Conservation (phyloP, 1,140 invertebrate species). For the Drosophila busckii region DNA sequence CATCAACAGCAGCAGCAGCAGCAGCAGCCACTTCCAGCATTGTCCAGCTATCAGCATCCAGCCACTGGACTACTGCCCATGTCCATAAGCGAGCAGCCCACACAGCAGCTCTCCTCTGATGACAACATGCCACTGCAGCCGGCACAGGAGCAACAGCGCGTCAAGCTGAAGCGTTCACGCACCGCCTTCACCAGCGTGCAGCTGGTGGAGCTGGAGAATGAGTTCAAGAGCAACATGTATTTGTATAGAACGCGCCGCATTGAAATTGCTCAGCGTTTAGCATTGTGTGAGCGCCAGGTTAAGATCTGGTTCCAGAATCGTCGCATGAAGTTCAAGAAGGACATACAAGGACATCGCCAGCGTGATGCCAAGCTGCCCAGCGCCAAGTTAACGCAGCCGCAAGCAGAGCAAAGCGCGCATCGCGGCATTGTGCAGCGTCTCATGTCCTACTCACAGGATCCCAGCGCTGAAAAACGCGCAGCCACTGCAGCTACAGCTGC, state of each 20-base stretch:
- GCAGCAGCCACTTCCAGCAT: background rate
- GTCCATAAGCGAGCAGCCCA: slow-evolving; percentile 15
- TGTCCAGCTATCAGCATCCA: slow-evolving; percentile 25
- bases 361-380: slow-evolving; percentile 26
- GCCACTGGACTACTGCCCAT: slow-evolving; percentile 16
- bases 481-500: background rate
- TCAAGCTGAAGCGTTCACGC: slow-evolving; percentile 79
- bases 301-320: slow-evolving; percentile 89
- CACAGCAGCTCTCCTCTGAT: slow-evolving; percentile 57
- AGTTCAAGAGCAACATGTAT: slow-evolving; percentile 85
- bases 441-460: slow-evolving; percentile 76
- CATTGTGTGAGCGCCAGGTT: slow-evolving; percentile 90
- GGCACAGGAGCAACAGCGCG: slow-evolving; percentile 38
- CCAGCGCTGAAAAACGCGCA: slow-evolving; percentile 32
- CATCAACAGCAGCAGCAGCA: slow-evolving; percentile 19
- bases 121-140: slow-evolving; percentile 52
- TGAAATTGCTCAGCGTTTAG: slow-evolving; percentile 87
- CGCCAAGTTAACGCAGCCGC: slow-evolving; percentile 45
- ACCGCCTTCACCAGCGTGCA: slow-evolving; percentile 92
- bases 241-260: slow-evolving; percentile 89
- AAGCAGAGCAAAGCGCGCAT: slow-evolving; percentile 62
- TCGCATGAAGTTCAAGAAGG: slow-evolving; percentile 76
- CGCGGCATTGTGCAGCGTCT: slow-evolving; percentile 66
- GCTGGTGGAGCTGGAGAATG: slow-evolving; percentile 83
- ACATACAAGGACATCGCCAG: slow-evolving; percentile 55